A percentile compares a stretch with the other conserved stretches of the same genome.
These are phyloP conservation scores for Porites rus DNA, from an alignment of 92 coral and sea anemone species.

Conservation along the genomic window DNA sequence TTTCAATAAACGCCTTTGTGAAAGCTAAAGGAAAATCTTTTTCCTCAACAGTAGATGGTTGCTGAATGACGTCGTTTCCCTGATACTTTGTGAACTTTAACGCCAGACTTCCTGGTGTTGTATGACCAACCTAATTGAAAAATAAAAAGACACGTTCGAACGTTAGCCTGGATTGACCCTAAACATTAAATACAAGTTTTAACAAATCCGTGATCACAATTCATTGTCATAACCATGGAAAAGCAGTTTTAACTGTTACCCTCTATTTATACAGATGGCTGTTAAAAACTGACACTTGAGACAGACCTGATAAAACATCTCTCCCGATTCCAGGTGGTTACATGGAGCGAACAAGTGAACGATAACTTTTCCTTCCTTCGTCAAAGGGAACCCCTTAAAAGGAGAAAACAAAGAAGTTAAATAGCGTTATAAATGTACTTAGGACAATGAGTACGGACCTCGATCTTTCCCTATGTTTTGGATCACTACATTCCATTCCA, in stretches of 20 bases:
- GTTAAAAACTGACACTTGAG: no score
- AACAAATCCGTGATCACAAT: no score
- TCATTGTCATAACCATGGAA: no score
- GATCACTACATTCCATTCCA: no score
- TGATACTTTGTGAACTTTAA: conserved; percentile 53
- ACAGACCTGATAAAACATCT: conserved; percentile 68
- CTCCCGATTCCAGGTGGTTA: conserved; percentile 52
- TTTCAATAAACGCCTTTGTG: conserved; percentile 29
- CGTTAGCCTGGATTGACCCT: no score
- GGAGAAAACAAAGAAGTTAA: not conserved
- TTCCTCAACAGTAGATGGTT: conserved; percentile 40
- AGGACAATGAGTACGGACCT: no score
- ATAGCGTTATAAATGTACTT: not conserved
- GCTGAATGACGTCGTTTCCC: conserved; percentile 35
- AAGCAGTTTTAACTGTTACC: no score
- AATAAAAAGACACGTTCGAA: not conserved
- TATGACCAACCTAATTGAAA: conserved; percentile 49
- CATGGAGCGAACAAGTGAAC: conserved; percentile 50
- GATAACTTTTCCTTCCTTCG: conserved; percentile 29
- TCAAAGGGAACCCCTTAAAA: conserved; percentile 60
- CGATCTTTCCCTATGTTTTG: no score
- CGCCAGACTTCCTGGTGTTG: conserved; percentile 51
- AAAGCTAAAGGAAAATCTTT: conserved; percentile 41
- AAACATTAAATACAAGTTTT: no score
- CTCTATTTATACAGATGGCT: no score